Conservation (phyloP, 1,140 invertebrate genomes). For the Ctenoplectra terminalis region DNA sequence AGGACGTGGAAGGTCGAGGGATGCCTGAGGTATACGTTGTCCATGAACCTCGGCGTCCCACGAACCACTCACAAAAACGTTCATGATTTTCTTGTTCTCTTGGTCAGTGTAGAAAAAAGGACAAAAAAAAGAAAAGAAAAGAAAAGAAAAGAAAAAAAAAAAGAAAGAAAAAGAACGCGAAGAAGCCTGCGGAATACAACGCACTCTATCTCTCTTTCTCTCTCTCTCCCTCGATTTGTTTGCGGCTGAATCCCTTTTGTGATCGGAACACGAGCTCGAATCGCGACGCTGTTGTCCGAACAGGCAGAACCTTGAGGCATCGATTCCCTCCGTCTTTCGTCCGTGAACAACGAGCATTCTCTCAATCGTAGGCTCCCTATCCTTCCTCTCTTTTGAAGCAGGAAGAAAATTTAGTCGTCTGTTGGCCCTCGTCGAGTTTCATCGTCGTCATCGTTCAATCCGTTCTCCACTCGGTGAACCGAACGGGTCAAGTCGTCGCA, state of each 20-base stretch:
- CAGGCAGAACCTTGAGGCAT: background rate
- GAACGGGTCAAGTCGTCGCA: background rate
- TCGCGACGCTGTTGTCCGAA: slow-evolving; percentile 16
- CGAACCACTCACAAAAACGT: slow-evolving; percentile 36
- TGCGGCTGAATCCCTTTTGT: slow-evolving; percentile 7
- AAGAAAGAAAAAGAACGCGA: background rate
- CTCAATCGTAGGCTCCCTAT: background rate
- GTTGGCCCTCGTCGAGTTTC: too few species aligned
- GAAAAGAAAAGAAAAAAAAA: too few species aligned
- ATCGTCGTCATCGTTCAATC: background rate
- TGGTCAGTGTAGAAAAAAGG: background rate
- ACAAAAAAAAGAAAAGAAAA: background rate
- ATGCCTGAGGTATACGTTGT: slow-evolving; percentile 19
- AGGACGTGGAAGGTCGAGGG: slow-evolving; percentile 34
- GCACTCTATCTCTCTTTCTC: background rate
- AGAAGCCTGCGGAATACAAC: background rate
- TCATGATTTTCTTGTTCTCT: slow-evolving; percentile 37
- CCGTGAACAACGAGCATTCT: background rate
- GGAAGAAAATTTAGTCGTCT: background rate
- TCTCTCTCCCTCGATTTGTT: slow-evolving; percentile 1
- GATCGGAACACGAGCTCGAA: background rate
- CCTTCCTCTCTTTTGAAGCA: background rate
- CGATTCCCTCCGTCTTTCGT: slow-evolving; percentile 3
- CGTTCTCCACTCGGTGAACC: background rate
- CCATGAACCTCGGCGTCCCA: slow-evolving; percentile 35